Evolutionary conservation across 2,888 invertebrate species (phyloP), one percentile per base, ranked within the genome.

Genomic region (Cheilosia urbana): DNA sequence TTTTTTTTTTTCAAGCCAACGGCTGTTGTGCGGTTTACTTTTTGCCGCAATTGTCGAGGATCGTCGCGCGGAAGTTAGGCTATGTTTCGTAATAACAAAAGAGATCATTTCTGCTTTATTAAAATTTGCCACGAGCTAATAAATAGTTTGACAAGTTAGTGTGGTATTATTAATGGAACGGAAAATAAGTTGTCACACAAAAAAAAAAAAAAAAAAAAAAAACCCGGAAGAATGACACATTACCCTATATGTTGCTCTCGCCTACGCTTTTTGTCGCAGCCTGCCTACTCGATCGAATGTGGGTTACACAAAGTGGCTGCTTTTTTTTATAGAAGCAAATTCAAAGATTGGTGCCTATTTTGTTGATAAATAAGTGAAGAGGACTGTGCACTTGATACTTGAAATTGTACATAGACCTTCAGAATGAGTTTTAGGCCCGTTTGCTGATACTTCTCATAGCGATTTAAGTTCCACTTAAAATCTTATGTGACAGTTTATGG

Each of bases 11-110:
- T 68, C 21, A 53, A 76, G 21, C 51, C 42, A 76, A 77, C 34
- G 45, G 62, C 65, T 79, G 65, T 11, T 60, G 68, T 82, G 76
- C 37, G 76, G 81, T 82, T 71, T 45, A 51, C 24, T 53, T 71
- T 71, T 45, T 40, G 40, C 40, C 24, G 4, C 47, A 63, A 21
- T 63, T 45, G 24, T 30, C 30, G 63, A 49, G 60, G 37, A 45
- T 42, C 11, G 30, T 47, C 17, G 9, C 30, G 47, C 47, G 13
- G n/a, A n/a, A 51, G 42, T 7, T 3, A 7, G 2, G 40, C 53
- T 66, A 53, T 40, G 53, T 40, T 24, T 53, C 40, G 17, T n/a
- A 37, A 45, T 9, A 65, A 21, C 13, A 47, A 7, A 17, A 60
- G 21, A 60, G 40, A 5, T 24, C 4, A n/a, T 27, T 27, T 49